phyloP scores from a whole-genome alignment of 2,888 invertebrate genomes.

The Chydorus sphaericus region DNA sequence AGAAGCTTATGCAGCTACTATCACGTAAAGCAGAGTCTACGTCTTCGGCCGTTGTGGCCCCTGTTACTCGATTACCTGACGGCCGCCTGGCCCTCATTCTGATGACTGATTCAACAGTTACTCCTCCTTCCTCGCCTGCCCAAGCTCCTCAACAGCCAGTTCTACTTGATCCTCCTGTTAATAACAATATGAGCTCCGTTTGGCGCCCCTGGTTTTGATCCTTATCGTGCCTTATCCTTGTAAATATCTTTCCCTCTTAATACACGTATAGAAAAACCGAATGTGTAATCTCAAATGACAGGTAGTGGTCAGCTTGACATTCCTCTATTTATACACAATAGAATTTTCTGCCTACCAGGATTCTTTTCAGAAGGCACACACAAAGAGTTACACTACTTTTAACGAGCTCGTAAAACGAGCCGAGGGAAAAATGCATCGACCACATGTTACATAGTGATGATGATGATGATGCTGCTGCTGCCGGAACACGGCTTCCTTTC shows the following conservation, averaged over 20 bases:
- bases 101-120: not conserved
- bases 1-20: not conserved
- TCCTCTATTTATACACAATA: no score
- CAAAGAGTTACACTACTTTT: not conserved
- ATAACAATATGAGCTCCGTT: no score
- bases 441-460: no score
- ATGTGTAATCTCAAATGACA: no score
- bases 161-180: no score
- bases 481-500: no score
- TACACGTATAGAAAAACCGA: no score
- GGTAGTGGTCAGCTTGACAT: no score
- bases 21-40: not conserved
- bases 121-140: not conserved
- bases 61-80: not conserved
- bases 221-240: not conserved
- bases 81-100: not conserved
- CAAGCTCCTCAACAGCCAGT: not conserved
- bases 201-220: conserved; percentile 2
- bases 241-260: not conserved
- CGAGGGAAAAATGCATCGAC: no score
- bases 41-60: not conserved
- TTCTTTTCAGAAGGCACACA: not conserved
- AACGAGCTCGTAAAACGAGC: not conserved
- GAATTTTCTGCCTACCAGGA: no score
- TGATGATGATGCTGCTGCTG: no score